These are phyloP conservation scores for Lophotis ruficrista DNA, from an alignment of 2,113 vertebrate species.

Conservation along the genomic window DNA sequence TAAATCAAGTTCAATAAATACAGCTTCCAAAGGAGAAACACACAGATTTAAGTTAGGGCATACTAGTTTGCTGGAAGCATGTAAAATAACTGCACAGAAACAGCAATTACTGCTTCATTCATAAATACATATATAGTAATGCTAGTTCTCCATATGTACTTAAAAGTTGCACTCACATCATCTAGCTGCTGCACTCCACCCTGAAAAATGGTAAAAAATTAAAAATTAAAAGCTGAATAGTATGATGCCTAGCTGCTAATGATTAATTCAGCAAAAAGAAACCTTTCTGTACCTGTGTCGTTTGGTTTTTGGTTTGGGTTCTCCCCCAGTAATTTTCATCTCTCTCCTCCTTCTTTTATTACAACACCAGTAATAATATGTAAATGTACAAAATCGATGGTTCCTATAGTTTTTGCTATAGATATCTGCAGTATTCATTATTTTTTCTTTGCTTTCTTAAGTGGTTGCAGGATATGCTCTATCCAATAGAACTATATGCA, in stretches of 20 bases:
- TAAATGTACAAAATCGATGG: not conserved
- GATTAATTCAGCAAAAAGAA: not conserved
- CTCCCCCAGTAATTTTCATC: not conserved
- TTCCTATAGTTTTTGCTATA: not conserved
- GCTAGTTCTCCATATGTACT: not conserved
- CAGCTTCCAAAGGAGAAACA: not conserved
- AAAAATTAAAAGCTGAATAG: not conserved
- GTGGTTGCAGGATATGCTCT: not conserved
- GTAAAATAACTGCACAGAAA: not conserved
- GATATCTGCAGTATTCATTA: not conserved
- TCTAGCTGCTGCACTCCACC: not conserved
- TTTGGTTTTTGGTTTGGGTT: not conserved
- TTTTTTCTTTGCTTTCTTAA: not conserved
- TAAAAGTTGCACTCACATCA: not conserved
- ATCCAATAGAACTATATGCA: not conserved
- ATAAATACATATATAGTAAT: not conserved
- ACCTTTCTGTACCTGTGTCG: not conserved
- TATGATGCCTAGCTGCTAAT: not conserved
- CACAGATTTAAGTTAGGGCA: not conserved
- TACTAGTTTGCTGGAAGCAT: not conserved
- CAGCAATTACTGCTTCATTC: not conserved
- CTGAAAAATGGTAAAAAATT: not conserved
- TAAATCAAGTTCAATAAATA: not conserved
- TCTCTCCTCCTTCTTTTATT: not conserved
- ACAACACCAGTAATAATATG: accelerated